These are phyloP conservation scores for Myotis pilosus DNA, from an alignment of 2,797 vertebrate genomes.

Conservation along the genomic window DNA sequence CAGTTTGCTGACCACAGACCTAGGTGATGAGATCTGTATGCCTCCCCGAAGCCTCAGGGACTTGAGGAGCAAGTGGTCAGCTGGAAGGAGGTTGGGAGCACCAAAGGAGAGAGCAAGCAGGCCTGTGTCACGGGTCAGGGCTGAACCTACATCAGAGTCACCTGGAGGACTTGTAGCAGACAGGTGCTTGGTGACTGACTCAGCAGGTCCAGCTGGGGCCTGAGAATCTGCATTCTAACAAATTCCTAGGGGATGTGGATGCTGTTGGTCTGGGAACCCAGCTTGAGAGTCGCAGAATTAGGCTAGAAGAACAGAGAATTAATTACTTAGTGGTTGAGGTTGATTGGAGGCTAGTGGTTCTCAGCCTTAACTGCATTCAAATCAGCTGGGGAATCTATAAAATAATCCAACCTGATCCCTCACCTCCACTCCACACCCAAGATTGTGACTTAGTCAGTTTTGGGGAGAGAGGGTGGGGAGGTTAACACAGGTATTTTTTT, in stretches of 20 bases:
- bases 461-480: no score
- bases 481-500: rapidly evolving
- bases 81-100: background rate
- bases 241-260: background rate
- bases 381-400: no score
- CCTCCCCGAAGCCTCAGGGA: background rate
- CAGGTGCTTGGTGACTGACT: rapidly evolving
- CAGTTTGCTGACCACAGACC: no score
- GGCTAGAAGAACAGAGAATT: background rate
- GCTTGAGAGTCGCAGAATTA: background rate
- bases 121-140: rapidly evolving
- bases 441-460: background rate
- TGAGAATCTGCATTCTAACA: background rate
- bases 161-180: background rate
- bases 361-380: background rate
- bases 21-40: background rate
- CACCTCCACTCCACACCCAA: background rate
- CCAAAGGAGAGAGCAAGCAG: rapidly evolving
- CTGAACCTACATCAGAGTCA: no score
- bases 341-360: background rate
- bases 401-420: background rate
- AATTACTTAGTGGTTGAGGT: background rate
- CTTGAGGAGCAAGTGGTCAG: no score
- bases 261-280: no score
- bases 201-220: no score